Conservation (phyloP, 1,140 invertebrate genomes). For the Hetaerina americana region DNA sequence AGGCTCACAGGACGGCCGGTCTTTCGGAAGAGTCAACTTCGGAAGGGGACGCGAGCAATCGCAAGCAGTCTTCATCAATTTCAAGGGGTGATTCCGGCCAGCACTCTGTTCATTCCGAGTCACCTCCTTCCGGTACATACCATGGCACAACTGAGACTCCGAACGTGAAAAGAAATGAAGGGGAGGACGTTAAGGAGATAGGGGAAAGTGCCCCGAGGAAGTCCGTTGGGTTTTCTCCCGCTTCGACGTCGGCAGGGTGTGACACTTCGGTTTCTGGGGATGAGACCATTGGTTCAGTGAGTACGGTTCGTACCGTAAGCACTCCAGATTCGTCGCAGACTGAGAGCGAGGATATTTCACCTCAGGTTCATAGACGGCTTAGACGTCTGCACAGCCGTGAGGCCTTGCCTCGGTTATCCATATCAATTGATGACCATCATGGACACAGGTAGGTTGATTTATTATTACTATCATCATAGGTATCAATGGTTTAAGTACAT, state of each 20-base stretch:
- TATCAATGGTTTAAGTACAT: too few relatives aligned
- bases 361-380: conserved; percentile 63
- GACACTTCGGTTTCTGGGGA: too few relatives aligned
- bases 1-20: conserved; percentile 25
- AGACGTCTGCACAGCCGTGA: conserved; percentile 43
- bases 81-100: conserved; percentile 25
- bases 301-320: conserved; percentile 23
- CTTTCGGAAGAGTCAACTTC: conserved; percentile 10
- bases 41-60: conserved; percentile 2
- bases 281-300: not conserved
- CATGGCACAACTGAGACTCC: conserved; percentile 21
- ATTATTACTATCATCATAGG: too few relatives aligned
- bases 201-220: not conserved
- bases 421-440: conserved; percentile 57
- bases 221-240: not conserved
- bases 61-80: conserved; percentile 11
- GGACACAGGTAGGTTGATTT: not conserved
- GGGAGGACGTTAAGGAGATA: too few relatives aligned
- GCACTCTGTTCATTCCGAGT: conserved; percentile 29
- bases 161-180: conserved; percentile 15
- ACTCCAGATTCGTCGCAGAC: conserved; percentile 86
- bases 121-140: conserved; percentile 18
- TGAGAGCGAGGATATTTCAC: conserved; percentile 83
- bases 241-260: not conserved
- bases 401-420: conserved; percentile 56